Evolutionary conservation across 1,140 invertebrate species (phyloP), one percentile per base, ranked within the genome.

Genomic region (Lasioglossum baleicum): DNA sequence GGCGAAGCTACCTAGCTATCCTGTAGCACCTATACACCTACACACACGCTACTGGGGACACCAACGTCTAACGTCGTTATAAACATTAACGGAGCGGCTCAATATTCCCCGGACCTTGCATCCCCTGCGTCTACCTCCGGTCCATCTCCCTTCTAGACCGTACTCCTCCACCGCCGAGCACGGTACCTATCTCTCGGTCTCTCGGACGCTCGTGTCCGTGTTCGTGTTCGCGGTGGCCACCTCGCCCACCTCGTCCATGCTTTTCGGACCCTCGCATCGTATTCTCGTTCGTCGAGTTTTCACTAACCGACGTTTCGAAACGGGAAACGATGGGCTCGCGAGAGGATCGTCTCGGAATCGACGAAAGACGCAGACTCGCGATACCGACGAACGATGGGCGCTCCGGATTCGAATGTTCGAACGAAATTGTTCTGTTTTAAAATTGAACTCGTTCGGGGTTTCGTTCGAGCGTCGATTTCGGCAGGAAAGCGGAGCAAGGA

Each of bases 41-140:
- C 82, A 78, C 75, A 81, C 73, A 84, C 81, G 78, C 81, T 78
- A 73, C 63, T 75, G 78, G 81, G 88, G 88, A 90, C 87, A 87
- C 86, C 85, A 85, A 71, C 87, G 90, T 90, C 91, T 92, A 93
- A 92, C 88, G 89, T 92, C 90, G 91, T 93, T 93, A 92, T 91
- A 92, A 92, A 92, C 90, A 92, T 93, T 92, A 92, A 92, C 90
- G 88, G 91, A 90, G 87, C 90, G 88, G 91, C 91, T 93, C 91
- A 91, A 93, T 92, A 92, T 92, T 92, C 90, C 89, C 89, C 88
- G 88, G 91, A 89, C 87, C 88, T 89, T 85, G 83, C 83, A 81
- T 85, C 83, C 81, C 72, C 80, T 84, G 74, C 63, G 76, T 85
- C 84, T 78, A 84, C 81, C 88, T 88, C 86, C 81, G 85, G 86